A percentile compares a stretch with the other conserved stretches of the same genome.
Evolutionary conservation across 23 tunicate species (phyloP).

Genomic region (Styela clava): DNA sequence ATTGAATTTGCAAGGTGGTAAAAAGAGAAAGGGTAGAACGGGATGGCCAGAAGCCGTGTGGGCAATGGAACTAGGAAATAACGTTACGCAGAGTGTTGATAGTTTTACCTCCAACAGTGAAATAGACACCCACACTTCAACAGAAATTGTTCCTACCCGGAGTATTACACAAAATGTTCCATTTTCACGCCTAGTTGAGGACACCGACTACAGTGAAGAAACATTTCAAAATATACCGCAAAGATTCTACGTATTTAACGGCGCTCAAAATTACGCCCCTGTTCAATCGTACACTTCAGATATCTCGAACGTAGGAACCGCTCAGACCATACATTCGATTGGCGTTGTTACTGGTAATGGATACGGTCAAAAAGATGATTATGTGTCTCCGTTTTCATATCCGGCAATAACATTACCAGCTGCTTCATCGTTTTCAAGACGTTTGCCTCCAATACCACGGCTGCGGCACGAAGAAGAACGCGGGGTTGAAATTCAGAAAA

Average conservation of each 20-base stretch:
- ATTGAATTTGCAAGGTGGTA: too few species aligned
- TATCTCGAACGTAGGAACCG: background rate
- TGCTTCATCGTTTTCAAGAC: slow-evolving; percentile 10
- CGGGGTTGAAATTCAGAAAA: background rate
- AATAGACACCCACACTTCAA: background rate
- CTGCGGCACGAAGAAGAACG: background rate
- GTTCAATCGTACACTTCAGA: background rate
- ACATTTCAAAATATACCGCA: background rate
- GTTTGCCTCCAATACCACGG: background rate
- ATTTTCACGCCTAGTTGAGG: background rate
- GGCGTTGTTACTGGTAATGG: background rate
- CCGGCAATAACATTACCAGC: slow-evolving; percentile 3
- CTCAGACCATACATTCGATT: background rate
- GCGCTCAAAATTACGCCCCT: background rate
- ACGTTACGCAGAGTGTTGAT: background rate
- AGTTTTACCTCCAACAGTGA: background rate
- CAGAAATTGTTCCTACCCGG: background rate
- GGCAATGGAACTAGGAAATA: slow-evolving; percentile 63
- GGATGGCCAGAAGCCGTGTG: slow-evolving; percentile 96
- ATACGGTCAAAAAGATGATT: background rate
- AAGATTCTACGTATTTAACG: background rate
- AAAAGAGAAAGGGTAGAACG: slow-evolving; percentile 57
- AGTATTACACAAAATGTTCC: background rate
- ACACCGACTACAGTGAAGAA: background rate
- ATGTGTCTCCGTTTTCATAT: background rate